Evolutionary conservation across 2,888 invertebrate genomes (phyloP), one percentile per base, ranked within the genome.

Genomic region (Amphipoea lucens): DNA sequence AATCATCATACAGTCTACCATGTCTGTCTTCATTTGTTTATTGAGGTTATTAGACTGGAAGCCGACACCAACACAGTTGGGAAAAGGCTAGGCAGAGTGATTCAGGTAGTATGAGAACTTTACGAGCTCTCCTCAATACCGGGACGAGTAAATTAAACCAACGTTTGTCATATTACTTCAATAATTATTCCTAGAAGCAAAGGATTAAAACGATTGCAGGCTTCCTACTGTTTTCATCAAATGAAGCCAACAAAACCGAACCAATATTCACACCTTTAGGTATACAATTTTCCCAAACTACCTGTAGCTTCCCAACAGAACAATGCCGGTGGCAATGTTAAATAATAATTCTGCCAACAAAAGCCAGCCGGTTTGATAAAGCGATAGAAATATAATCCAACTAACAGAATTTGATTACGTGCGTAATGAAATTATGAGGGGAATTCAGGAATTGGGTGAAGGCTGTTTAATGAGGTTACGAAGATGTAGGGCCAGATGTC

Each of bases 361-460:
- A 75, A 78, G 79, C 66, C 72, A 78, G 51, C 68, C 42, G 79
- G 71, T 82, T 86, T 87, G 82, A 87, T 82, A 78, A 84, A 84
- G 78, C 79, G 76, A 84, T 87, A 84, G 84, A 84, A 87, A 87
- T 85, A 85, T 87, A 82, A 87, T 87, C 78, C 77, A 80, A 82
- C 82, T 87, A 87, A 82, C 80, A 51, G 68, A 87, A 85, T 87
- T 87, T 79, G 87, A 87, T 87, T 82, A 87, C 71, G 45, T 63
- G 68, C 70, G 66, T 81, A 85, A 87, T 87, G 14, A 79, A 82
- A 82, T 87, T 87, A 82, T 76, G 76, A 78, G 65, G 74, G 78
- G 69, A 69, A 75, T 76, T 69, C 78, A n/a, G 78, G 73, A 81
- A 85, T 78, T 85, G 87, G 85, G 80, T 78, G 85, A 85, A 87